These are phyloP conservation scores for Colostygia pectinataria DNA, from an alignment of 2,888 invertebrate species.

Conservation along the genomic window DNA sequence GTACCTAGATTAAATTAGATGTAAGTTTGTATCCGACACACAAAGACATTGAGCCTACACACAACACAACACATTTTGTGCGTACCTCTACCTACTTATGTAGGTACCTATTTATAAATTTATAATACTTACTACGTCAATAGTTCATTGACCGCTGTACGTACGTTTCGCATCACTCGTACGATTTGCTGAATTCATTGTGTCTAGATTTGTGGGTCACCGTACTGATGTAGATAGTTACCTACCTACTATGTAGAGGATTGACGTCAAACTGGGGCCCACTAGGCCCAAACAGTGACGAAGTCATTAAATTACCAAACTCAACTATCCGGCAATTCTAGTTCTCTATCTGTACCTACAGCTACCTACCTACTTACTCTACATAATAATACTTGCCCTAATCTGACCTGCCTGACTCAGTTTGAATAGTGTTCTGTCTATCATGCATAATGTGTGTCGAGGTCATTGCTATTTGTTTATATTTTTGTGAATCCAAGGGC, in stretches of 20 bases:
- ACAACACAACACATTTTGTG: too few species aligned
- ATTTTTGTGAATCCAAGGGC: slow-evolving; percentile 75
- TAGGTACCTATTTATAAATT: slow-evolving; percentile 79
- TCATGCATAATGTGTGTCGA: slow-evolving; percentile 64
- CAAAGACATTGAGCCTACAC: too few species aligned
- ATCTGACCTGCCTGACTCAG: slow-evolving; percentile 72
- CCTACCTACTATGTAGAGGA: slow-evolving; percentile 40
- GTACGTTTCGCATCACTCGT: slow-evolving; percentile 63
- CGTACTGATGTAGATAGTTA: slow-evolving; percentile 60
- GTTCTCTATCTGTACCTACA: slow-evolving; percentile 54
- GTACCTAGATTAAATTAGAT: too few species aligned
- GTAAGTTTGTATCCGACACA: too few species aligned
- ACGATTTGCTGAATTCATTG: slow-evolving; percentile 75
- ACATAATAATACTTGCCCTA: slow-evolving; percentile 74
- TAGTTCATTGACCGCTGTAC: slow-evolving; percentile 70
- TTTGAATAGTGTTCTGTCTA: slow-evolving; percentile 66
- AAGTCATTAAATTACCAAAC: slow-evolving; percentile 51
- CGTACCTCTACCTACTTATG: slow-evolving; percentile 59
- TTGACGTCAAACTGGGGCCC: slow-evolving; percentile 68
- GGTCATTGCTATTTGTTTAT: slow-evolving; percentile 78
- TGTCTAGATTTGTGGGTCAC: slow-evolving; percentile 82
- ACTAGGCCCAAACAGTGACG: slow-evolving; percentile 30
- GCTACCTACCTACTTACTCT: slow-evolving; percentile 47
- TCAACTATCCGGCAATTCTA: slow-evolving; percentile 71
- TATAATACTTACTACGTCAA: slow-evolving; percentile 66